These are phyloP conservation scores for Pecten maximus DNA, from an alignment of 2,888 invertebrate genomes.

Conservation along the genomic window DNA sequence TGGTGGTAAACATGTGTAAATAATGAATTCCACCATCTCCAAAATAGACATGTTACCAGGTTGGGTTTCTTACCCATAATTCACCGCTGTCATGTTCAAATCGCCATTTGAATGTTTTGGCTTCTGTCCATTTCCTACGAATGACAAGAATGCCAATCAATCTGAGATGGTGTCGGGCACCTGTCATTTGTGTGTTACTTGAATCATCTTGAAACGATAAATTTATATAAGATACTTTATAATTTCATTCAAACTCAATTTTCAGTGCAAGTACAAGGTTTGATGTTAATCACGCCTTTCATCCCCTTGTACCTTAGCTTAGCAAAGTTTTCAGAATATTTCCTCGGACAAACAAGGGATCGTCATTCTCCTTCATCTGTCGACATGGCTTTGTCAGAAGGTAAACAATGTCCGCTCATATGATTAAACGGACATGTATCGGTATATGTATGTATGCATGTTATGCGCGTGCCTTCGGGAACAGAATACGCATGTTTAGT, in stretches of 20 bases:
- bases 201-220: no score
- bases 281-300: not conserved
- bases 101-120: not conserved
- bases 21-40: not conserved
- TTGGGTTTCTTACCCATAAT: not conserved
- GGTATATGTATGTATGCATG: not conserved
- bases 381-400: not conserved
- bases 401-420: not conserved
- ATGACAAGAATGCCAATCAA: not conserved
- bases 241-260: not conserved
- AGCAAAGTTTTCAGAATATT: not conserved
- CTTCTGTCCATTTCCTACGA: not conserved
- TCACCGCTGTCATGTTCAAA: not conserved
- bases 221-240: no score
- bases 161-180: not conserved
- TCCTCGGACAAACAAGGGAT: not conserved
- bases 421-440: not conserved
- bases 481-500: not conserved
- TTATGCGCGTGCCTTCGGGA: not conserved
- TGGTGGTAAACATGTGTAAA: not conserved
- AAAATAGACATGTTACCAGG: not conserved
- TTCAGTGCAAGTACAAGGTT: not conserved
- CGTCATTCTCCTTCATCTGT: not conserved
- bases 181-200: not conserved
- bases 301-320: not conserved